These are phyloP conservation scores for Pteropus alecto DNA, from an alignment of 2,113 vertebrate genomes.

Conservation along the genomic window DNA sequence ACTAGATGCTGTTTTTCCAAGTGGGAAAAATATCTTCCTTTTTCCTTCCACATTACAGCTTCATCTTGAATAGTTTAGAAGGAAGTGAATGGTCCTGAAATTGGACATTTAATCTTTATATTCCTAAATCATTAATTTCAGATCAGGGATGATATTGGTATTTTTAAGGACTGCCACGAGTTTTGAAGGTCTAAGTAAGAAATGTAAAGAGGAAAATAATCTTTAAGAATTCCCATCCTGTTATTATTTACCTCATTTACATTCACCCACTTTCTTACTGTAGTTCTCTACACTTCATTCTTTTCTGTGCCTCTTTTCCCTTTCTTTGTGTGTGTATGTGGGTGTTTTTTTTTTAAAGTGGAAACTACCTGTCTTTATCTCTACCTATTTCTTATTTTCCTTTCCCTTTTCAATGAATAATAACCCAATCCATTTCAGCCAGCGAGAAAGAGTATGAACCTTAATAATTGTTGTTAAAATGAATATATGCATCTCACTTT, in stretches of 20 bases:
- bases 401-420: conserved; percentile 8
- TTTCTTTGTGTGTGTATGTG: background rate
- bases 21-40: background rate
- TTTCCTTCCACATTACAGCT: background rate
- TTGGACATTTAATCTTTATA: background rate
- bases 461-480: conserved; percentile 24
- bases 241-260: conserved; percentile 16
- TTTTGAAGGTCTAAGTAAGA: background rate
- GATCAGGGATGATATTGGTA: background rate
- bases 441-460: background rate
- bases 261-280: background rate
- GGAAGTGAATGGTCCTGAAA: background rate
- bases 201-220: conserved; percentile 13
- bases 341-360: background rate
- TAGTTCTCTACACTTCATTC: background rate
- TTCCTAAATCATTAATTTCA: background rate
- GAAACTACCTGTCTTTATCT: background rate
- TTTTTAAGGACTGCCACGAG: background rate
- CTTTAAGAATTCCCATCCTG: background rate
- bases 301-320: background rate
- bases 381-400: background rate
- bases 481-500: background rate
- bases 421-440: background rate
- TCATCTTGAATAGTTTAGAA: conserved; percentile 16
- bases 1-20: background rate